Percentiles rank a stretch among this genome's conserved stretches.
phyloP scores from a whole-genome alignment of 1,140 invertebrate species.

The Amyelois transitella region DNA sequence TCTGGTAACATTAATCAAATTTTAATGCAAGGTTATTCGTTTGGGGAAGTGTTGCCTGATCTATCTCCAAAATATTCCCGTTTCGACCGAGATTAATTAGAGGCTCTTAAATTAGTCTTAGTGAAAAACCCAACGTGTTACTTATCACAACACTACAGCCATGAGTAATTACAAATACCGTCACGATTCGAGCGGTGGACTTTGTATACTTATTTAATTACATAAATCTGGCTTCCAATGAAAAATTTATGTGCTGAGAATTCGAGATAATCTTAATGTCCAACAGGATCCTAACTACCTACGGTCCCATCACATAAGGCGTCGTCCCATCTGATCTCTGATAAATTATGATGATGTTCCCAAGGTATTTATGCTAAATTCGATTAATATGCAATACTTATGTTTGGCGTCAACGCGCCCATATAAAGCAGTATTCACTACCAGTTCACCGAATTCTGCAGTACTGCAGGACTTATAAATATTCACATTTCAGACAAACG shows the following conservation, averaged over 20 bases:
- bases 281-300: not conserved
- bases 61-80: too few relatives aligned
- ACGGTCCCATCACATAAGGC: not conserved
- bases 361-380: not conserved
- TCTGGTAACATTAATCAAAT: too few relatives aligned
- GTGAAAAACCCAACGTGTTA: too few relatives aligned
- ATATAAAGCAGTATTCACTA: not conserved
- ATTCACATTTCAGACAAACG: not conserved
- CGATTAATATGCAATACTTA: not conserved
- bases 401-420: not conserved
- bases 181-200: too few relatives aligned
- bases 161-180: too few relatives aligned
- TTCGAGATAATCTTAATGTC: not conserved
- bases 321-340: not conserved
- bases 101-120: too few relatives aligned
- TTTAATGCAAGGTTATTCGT: too few relatives aligned
- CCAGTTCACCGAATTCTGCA: constrained; percentile 1
- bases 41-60: too few relatives aligned
- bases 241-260: not conserved
- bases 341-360: not conserved
- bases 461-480: not conserved
- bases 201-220: too few relatives aligned
- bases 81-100: too few relatives aligned
- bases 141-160: too few relatives aligned
- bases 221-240: too few relatives aligned